phyloP scores from a whole-genome alignment of 2,113 vertebrate genomes.

The Sphyrna mokarran region DNA sequence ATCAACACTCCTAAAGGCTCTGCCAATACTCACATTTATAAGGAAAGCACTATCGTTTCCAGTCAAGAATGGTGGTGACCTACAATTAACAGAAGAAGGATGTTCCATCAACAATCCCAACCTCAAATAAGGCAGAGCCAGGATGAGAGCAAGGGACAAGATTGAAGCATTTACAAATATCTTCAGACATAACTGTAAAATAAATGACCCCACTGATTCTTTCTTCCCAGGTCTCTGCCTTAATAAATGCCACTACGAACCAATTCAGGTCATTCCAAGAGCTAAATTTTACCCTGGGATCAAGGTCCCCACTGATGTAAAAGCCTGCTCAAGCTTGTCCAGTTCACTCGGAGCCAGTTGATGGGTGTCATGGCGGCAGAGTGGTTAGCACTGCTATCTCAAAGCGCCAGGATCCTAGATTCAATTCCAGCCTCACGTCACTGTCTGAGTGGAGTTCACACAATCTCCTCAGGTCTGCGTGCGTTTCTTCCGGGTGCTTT shows the following conservation, averaged over 20 bases:
- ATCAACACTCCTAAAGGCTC: too few relatives aligned
- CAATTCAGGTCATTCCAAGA: not conserved
- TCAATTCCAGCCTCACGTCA: too few relatives aligned
- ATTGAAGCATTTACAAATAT: not conserved
- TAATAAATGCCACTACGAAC: not conserved
- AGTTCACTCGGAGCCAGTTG: too few relatives aligned
- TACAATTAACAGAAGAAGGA: not conserved
- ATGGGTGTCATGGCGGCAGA: too few relatives aligned
- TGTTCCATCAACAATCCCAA: not conserved
- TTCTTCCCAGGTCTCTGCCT: not conserved
- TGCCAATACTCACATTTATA: not conserved
- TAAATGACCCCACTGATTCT: not conserved
- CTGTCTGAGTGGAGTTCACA: too few relatives aligned
- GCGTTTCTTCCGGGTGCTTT: too few relatives aligned
- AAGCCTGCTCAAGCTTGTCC: too few relatives aligned
- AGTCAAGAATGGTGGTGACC: not conserved
- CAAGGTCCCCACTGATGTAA: too few relatives aligned
- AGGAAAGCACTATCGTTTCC: not conserved
- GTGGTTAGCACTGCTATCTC: too few relatives aligned
- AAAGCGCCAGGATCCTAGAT: too few relatives aligned
- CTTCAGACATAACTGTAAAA: not conserved
- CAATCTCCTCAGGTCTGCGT: too few relatives aligned
- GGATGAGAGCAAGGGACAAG: not conserved
- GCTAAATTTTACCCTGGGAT: too few relatives aligned
- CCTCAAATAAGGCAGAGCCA: not conserved